Conservation (phyloP, 2,113 vertebrate species). For the Cnemophilus loriae region DNA sequence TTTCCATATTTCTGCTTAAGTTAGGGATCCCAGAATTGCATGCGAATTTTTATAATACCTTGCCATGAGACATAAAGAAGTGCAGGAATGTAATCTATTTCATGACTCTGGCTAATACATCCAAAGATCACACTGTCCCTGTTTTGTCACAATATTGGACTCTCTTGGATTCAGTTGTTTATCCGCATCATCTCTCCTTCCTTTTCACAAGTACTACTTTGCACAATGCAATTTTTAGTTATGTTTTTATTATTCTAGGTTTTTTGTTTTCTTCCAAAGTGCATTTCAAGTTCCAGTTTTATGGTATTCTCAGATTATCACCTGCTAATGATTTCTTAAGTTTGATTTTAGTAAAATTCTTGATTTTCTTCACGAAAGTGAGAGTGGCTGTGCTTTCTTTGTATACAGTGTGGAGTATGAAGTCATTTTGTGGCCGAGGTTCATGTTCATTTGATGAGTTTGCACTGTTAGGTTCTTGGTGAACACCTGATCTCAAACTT, state of each 20-base stretch:
- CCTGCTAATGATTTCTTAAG: background rate
- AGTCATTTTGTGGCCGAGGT: background rate
- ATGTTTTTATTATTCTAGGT: background rate
- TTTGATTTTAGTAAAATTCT: background rate
- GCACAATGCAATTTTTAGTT: background rate
- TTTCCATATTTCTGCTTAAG: background rate
- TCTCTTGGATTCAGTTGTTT: background rate
- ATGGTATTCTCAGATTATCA: background rate
- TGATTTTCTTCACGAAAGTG: background rate
- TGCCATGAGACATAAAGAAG: background rate
- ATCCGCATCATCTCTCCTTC: background rate
- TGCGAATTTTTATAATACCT: background rate
- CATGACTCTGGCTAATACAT: background rate
- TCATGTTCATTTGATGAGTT: background rate
- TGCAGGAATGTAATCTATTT: background rate
- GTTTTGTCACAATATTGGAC: background rate
- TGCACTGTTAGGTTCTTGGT: background rate
- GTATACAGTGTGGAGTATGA: background rate
- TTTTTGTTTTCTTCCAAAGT: background rate
- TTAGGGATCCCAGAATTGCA: background rate
- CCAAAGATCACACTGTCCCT: background rate
- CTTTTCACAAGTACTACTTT: background rate
- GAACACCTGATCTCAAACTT: background rate
- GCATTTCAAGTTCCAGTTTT: background rate
- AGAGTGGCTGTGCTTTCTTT: background rate